Evolutionary conservation across 2,113 vertebrate genomes (phyloP).

Genomic region (Chinchilla lanigera): DNA sequence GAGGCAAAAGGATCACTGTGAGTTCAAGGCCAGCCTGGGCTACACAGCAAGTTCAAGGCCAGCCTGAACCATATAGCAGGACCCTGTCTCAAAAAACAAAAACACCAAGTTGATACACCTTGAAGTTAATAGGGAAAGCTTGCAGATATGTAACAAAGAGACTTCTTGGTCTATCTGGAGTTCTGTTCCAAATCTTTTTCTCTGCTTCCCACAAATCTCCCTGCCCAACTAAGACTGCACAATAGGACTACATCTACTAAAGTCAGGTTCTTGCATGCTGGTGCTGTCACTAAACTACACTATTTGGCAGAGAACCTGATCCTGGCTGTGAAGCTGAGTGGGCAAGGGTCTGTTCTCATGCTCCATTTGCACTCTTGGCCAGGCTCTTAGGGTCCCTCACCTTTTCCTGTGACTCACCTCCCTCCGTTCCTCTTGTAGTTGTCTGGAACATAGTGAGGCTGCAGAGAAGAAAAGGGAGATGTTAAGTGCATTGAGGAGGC

Average conservation of each 20-base stretch:
- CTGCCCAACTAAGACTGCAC: no score
- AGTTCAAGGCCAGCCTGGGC: background rate
- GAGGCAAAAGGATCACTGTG: background rate
- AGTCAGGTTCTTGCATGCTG: background rate
- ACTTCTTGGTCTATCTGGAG: background rate
- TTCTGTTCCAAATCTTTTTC: background rate
- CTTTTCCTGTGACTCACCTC: conserved; percentile 86
- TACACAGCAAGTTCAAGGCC: background rate
- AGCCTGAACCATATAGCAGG: background rate
- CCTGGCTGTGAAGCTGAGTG: background rate
- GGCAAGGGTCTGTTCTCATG: background rate
- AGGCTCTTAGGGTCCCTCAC: background rate
- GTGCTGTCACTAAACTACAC: background rate
- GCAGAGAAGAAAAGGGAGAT: conserved; percentile 66
- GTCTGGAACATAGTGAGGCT: conserved; percentile 99
- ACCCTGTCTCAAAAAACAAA: background rate
- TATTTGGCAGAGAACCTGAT: background rate
- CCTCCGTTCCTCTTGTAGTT: conserved; percentile 99
- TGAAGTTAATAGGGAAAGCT: background rate
- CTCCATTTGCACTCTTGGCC: background rate
- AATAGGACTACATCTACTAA: background rate
- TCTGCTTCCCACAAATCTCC: background rate
- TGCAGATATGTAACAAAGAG: background rate
- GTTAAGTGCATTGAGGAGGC: conserved; percentile 21
- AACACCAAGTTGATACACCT: background rate